Percentiles rank a stretch among this genome's conserved stretches.
These are phyloP conservation scores for Ramphastos sulfuratus DNA, from an alignment of 2,113 vertebrate species.

Conservation along the genomic window DNA sequence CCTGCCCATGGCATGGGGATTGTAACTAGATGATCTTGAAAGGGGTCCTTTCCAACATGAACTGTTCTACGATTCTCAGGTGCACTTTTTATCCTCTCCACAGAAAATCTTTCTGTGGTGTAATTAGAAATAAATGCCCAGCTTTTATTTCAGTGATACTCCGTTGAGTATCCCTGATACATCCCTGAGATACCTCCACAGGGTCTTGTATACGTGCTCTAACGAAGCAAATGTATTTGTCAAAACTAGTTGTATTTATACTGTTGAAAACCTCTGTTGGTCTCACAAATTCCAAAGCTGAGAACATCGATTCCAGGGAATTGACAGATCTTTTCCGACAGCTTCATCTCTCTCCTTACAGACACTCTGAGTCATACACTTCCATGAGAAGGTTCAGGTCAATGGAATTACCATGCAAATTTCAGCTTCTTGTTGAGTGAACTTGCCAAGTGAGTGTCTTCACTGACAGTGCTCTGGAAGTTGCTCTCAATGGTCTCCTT, in stretches of 20 bases:
- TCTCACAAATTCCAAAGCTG: not conserved
- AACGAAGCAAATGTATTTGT: not conserved
- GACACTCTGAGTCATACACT: not conserved
- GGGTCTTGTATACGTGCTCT: not conserved
- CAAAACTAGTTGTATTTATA: not conserved
- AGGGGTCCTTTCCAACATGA: too few relatives aligned
- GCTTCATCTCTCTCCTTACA: not conserved
- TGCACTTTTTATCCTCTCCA: not conserved
- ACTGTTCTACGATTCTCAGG: too few relatives aligned
- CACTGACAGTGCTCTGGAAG: not conserved
- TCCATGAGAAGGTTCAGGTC: not conserved
- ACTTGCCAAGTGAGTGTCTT: not conserved
- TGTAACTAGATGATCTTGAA: too few relatives aligned
- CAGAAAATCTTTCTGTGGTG: not conserved
- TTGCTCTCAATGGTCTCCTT: not conserved
- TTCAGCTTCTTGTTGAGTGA: not conserved
- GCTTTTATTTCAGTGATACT: not conserved
- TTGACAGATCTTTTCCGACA: rapidly evolving
- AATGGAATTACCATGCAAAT: not conserved
- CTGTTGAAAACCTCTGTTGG: not conserved
- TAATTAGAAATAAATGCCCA: not conserved
- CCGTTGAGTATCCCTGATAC: too few relatives aligned
- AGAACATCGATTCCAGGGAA: not conserved
- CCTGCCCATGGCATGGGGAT: too few relatives aligned
- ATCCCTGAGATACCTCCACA: not conserved